Percentiles rank a stretch among this genome's conserved stretches.
phyloP scores from a whole-genome alignment of 2,797 vertebrate species.

The Meriones psammophilus region DNA sequence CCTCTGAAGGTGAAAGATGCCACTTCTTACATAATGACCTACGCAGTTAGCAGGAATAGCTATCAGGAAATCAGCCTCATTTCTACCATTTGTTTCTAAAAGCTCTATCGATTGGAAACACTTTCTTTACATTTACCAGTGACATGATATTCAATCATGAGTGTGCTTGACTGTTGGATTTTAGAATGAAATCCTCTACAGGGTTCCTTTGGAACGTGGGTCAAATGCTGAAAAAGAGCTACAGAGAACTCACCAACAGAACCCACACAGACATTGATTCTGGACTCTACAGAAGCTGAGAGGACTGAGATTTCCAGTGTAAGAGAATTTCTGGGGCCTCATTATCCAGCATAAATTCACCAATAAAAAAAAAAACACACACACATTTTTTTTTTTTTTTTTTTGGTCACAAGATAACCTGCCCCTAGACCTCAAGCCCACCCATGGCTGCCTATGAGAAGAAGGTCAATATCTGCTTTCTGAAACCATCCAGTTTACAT shows the following conservation, averaged over 20 bases:
- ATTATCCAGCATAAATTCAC: background rate
- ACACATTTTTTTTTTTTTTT: too few species aligned
- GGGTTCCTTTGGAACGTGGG: background rate
- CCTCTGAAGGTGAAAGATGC: background rate
- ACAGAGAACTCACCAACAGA: background rate
- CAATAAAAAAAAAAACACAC: background rate
- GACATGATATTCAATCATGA: background rate
- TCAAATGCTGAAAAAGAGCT: background rate
- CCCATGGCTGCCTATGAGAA: slow-evolving; percentile 65
- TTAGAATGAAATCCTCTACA: slow-evolving; percentile 37
- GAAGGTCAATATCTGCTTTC: slow-evolving; percentile 66
- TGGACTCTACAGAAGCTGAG: background rate
- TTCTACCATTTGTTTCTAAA: background rate
- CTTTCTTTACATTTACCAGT: background rate
- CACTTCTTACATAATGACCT: background rate
- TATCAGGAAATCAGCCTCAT: background rate
- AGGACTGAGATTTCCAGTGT: background rate
- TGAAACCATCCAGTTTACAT: slow-evolving; percentile 72
- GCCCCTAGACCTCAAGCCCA: slow-evolving; percentile 63
- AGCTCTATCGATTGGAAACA: background rate
- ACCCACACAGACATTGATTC: background rate
- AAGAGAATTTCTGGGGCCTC: background rate
- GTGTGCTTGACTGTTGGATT: slow-evolving; percentile 21
- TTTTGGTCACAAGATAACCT: slow-evolving; percentile 70
- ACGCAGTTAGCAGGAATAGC: background rate